Base-by-base conservation (phyloP, 2,888 invertebrate species). In the Auanema freiburgensis region DNA sequence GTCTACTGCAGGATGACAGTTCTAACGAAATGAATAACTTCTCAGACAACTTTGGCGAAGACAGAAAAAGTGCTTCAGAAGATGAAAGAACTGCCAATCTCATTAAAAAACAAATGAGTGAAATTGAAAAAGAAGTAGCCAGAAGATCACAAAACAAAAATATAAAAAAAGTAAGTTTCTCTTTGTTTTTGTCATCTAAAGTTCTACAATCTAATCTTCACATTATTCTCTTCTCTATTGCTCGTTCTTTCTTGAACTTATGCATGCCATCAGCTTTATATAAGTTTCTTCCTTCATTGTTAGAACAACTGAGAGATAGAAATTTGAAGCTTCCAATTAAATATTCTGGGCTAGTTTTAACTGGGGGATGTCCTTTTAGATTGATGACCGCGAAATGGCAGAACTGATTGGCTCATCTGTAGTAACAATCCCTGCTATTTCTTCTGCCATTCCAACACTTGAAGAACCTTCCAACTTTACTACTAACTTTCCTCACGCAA, bases 91-190 rank as follows among this genome's bases (percentile, higher is more conserved):
- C 80, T n/a, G 67, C 77, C 33, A 77, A 72, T 41, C 81, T 87
- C 58, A 87, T 87, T 82, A 85, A 86, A 76, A 86, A 91, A 84
- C 88, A 91, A 87, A 88, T 91, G 85, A 87, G 88, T 67, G 89
- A 91, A 86, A 88, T 90, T 79, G 88, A 91, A 86, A 87, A 89
- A 81, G 88, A 91, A 86, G 88, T 90, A 82, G 87, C 90, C 68
- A 81, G 84, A 67, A 73, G 84, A 59, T 76, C 79, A 41, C 79
- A 81, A 64, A 83, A 83, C 65, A 78, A 83, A 64, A 80, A 83
- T 65, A 74, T 83, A 58, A 78, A 78, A 61, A 77, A 82, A 77
- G 83, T 83, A 23, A 41, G 71, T 14, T 33, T 33, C 3, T 33
- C 33, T 18, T 10, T 18, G n/a, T 52, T 52, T 52, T 52, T 21